A percentile compares a stretch with the other conserved stretches of the same genome.
phyloP scores from a whole-genome alignment of 1,140 invertebrate species.

The Drosophila sp. region DNA sequence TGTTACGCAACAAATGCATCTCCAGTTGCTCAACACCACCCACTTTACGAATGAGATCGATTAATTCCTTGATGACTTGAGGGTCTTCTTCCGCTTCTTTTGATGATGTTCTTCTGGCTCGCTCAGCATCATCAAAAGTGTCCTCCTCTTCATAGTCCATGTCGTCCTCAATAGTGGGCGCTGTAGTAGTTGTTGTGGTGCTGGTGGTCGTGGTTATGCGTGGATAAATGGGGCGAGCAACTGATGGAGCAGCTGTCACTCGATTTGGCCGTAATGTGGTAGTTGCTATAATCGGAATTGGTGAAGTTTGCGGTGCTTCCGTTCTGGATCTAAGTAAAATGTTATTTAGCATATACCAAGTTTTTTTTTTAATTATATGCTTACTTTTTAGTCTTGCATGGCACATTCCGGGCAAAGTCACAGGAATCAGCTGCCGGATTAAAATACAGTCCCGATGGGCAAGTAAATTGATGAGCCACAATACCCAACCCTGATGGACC shows the following conservation, averaged over 20 bases:
- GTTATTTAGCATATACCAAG: neutral
- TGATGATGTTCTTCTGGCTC: slow-evolving; percentile 56
- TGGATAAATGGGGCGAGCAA: slow-evolving; percentile 55
- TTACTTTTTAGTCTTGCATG: slow-evolving; percentile 87
- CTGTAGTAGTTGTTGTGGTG: slow-evolving; percentile 59
- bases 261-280: slow-evolving; percentile 66
- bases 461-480: slow-evolving; percentile 96
- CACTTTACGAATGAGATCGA: slow-evolving; percentile 92
- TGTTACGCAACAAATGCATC: slow-evolving; percentile 88
- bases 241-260: slow-evolving; percentile 63
- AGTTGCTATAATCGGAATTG: slow-evolving; percentile 74
- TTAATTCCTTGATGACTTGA: slow-evolving; percentile 91
- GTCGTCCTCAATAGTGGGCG: slow-evolving; percentile 83
- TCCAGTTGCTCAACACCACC: slow-evolving; percentile 92
- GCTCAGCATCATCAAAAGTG: slow-evolving; percentile 85
- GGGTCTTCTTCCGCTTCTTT: slow-evolving; percentile 89
- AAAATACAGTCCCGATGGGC: slow-evolving; percentile 95
- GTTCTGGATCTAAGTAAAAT: slow-evolving; percentile 80
- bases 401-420: slow-evolving; percentile 94
- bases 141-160: slow-evolving; percentile 88
- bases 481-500: slow-evolving; percentile 94
- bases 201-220: slow-evolving; percentile 84
- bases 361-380: slow-evolving; percentile 63
- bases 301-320: slow-evolving; percentile 84
- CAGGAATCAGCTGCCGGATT: slow-evolving; percentile 96